Conservation (phyloP, 2,888 invertebrate species). For the Mycalesis mineus region DNA sequence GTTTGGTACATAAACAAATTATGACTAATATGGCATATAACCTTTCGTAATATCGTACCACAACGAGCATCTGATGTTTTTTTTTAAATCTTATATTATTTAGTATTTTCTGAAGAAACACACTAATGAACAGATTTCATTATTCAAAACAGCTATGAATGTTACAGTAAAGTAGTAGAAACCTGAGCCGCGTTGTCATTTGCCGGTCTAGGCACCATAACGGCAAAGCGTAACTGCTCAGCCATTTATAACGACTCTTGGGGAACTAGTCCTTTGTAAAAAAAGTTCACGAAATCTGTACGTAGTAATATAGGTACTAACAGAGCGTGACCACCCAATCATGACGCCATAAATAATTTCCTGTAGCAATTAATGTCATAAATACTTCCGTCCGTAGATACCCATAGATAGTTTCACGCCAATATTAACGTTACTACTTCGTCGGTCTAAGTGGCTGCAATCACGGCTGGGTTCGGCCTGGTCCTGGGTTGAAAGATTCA, state of each 20-base stretch:
- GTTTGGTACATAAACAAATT: too few relatives aligned
- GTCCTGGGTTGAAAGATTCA: too few relatives aligned
- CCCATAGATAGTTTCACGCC: not conserved
- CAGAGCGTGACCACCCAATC: not conserved
- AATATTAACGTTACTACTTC: too few relatives aligned
- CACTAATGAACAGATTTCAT: too few relatives aligned
- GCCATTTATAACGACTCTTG: not conserved
- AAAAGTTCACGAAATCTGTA: not conserved
- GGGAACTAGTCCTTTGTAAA: not conserved
- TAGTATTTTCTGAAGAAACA: too few relatives aligned
- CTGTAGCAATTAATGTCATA: slow-evolving; percentile 14
- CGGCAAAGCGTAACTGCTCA: not conserved
- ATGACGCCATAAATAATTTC: slow-evolving; percentile 5
- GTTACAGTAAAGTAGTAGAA: not conserved
- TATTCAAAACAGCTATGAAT: not conserved
- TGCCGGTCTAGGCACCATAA: not conserved
- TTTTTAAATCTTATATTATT: too few relatives aligned
- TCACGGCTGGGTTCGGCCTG: too few relatives aligned
- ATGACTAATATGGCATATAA: too few relatives aligned
- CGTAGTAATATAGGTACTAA: not conserved
- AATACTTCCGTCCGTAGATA: not conserved
- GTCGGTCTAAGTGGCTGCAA: too few relatives aligned
- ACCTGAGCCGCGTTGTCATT: not conserved
- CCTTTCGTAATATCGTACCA: too few relatives aligned
- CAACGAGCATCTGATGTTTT: too few relatives aligned